Evolutionary conservation across 2,888 invertebrate genomes (phyloP), one percentile per base, ranked within the genome.

Genomic region (Nephrotoma appendiculata): DNA sequence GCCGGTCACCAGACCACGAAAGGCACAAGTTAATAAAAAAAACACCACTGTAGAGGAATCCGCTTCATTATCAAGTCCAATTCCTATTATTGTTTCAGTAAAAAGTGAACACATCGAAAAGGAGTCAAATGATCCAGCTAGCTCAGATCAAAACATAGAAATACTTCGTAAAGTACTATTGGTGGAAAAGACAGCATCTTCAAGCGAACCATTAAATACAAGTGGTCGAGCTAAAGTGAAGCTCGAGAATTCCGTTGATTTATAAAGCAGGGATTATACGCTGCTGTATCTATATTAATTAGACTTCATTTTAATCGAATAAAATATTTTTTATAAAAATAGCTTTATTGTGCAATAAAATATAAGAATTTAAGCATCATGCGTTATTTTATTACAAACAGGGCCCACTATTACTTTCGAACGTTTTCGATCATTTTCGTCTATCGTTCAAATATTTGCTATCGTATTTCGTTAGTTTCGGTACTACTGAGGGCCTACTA

Each of bases 1-100:
- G 0, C 88, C 90, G 48, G 89, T 90, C 87, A 71, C 88, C 89
- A 87, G 11, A 45, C 6, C 84, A 84, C 12, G 43, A 41, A 84
- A 84, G 71, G 9, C 71, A 19, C 71, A 71, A 71, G 31, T 71
- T 71, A 85, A 45, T 44, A 85, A 85, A 45, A 19, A 44, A 44
- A 31, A 9, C 3, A 7, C 45, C 19, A 31, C 19, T 44, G 31
- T 19, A 31, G 71, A 71, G 31, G 7, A 71, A 31, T 5, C n/a
- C 6, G 52, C 7, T 6, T 57, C 52, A 15, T 57, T 57, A 57
- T 15, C 52, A 57, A 57, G 52, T 31, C 11, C 5, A 31, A 31
- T 31, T 5, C 31, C 9, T 31, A 71, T 31, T 31, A 31, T 31
- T 71, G 71, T 31, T 4, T 71, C 71, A 71, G 9, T 71, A 31